Base-by-base conservation (phyloP, 2,888 invertebrate genomes). In the Pammene aurita region DNA sequence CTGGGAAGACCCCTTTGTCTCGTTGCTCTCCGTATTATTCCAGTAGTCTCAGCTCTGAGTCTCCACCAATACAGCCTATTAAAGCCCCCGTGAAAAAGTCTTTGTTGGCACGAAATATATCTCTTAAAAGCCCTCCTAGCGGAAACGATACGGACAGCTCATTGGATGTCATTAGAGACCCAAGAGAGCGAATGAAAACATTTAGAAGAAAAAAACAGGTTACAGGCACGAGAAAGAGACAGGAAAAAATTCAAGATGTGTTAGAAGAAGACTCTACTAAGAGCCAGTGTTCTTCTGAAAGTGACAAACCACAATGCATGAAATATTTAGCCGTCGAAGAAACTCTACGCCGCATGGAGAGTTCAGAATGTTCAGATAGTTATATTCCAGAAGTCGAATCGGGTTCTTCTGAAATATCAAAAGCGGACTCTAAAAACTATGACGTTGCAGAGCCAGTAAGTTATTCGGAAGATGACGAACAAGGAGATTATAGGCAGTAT, bases 91-190 rank as follows among this genome's bases (percentile, higher is more conserved):
- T 94, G 16, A 96, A 95, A 83, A 94, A 94, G 63, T 94, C 95
- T 0, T 78, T 95, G 41, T 86, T 95, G 4, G 93, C 94, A 71
- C 90, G 93, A 74, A 93, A 94, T 73, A 93, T 94, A 76, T 94
- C 94, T 13, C 85, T 95, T 42, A 95, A 95, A 79, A 95, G 95
- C 84, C 95, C 95, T 13, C 95, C 95, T 0, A 96, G 95, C 78
- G 96, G 95, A 68, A 96, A 96, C 75, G 96, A 96, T 73, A 96
- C 96, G 0, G 96, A 96, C 72, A 96, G 96, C 77, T 96, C 95
- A 0, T 80, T 94, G 71, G 94, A 94, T 79, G 92, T 94, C 35
- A 94, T 95, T 70, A 94, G 95, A 77, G 95, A 95, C 81, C 94
- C 95, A 0, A 94, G 95, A 76, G 93, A 95, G 75, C 87, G 95